Evolutionary conservation across 2,113 vertebrate species (phyloP), one percentile per base, ranked within the genome.

Genomic region (Notiomystis cincta): DNA sequence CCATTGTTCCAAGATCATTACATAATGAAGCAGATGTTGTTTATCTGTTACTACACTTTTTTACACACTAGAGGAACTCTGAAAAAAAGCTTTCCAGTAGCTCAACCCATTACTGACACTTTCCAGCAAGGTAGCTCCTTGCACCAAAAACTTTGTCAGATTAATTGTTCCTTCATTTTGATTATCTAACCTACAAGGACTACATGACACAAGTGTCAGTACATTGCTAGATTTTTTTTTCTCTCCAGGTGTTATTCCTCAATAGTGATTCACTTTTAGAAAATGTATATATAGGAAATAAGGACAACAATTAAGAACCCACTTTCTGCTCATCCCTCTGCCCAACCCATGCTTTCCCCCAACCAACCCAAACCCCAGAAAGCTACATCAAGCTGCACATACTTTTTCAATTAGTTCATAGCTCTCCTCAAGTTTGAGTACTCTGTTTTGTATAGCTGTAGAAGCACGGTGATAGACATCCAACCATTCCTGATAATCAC

Each of bases 331-430:
- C n/a, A 40, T 40, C 16, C 25, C 40, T 73, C 31, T 48, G 40
- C 27, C 40, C 19, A 75, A 10, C 4, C 12, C 33, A 16, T 11
- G 6, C 6, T 22, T 13, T 3, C 6, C 4, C 4, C 0, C 19
- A 40, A 20, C 8, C 9, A 56, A 42, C 35, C 10, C 18, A 61
- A 67, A 17, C 4, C 15, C n/a, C 24, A 60, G 35, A 57, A 48
- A 54, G 18, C 12, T 25, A 18, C 11, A 20, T 22, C 15, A 75
- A 75, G 20, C 9, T 25, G 60, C 62, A 92, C 98, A 42, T 96
- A 99, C 99, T 98, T 99, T 99, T 95, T 99, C 99, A 51, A 99
- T 99, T 35, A 99, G 97, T 72, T 99, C 99, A 19, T 99, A 99
- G 96, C 98, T 99, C 96, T 99, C 99, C 90, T 99, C 99, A 75